Evolutionary conservation across 1,140 invertebrate genomes (phyloP).

Genomic region (Conus ventricosus): DNA sequence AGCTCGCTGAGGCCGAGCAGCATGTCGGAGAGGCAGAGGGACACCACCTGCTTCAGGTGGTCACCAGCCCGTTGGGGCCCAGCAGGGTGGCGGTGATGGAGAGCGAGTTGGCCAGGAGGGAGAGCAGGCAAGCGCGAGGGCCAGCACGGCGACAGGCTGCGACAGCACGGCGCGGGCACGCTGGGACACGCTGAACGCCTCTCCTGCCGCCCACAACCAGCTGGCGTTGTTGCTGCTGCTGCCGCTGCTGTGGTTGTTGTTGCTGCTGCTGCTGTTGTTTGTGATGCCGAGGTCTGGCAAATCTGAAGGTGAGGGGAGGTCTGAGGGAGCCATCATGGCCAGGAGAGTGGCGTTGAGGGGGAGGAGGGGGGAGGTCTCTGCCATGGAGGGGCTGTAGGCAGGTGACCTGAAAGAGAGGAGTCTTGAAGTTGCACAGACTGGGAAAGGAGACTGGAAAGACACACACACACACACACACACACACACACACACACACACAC

Average conservation of each 20-base stretch:
- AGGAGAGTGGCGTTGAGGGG: neutral
- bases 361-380: neutral
- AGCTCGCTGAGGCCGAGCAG: slow-evolving; percentile 59
- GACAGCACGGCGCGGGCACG: slow-evolving; percentile 44
- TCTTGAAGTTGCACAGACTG: no score
- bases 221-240: neutral
- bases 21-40: slow-evolving; percentile 60
- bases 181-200: slow-evolving; percentile 39
- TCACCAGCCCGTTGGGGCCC: slow-evolving; percentile 53
- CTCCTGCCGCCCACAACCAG: neutral
- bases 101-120: slow-evolving; percentile 54
- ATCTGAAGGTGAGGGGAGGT: neutral
- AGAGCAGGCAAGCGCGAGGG: slow-evolving; percentile 52
- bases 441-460: neutral
- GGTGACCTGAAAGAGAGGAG: no score
- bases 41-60: slow-evolving; percentile 65
- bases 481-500: slow-evolving; percentile 21
- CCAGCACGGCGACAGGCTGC: slow-evolving; percentile 54
- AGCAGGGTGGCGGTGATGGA: slow-evolving; percentile 56
- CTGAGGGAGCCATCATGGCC: no score
- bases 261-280: neutral
- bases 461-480: neutral
- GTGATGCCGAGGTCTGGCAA: neutral
- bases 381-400: neutral
- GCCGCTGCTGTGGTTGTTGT: neutral